Evolutionary conservation across 2,888 invertebrate species (phyloP).

Genomic region (Drosophila leonis): DNA sequence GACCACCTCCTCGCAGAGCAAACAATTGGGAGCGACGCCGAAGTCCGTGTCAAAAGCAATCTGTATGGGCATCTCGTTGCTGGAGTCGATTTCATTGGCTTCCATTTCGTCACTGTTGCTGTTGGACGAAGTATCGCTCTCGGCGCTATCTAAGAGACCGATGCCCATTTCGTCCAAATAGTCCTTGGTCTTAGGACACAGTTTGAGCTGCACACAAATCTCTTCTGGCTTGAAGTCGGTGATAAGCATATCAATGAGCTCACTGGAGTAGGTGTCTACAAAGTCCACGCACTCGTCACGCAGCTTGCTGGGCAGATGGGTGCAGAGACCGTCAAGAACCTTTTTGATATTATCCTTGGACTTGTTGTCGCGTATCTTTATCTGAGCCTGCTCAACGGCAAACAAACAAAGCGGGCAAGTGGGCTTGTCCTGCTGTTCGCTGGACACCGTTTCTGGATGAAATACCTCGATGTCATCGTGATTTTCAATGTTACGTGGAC

Average conservation of each 20-base stretch:
- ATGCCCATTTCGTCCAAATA: slow-evolving; percentile 79
- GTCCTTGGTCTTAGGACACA: slow-evolving; percentile 88
- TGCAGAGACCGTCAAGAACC: slow-evolving; percentile 90
- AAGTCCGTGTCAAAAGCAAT: slow-evolving; percentile 68
- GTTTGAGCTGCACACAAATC: slow-evolving; percentile 91
- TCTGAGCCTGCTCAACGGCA: slow-evolving; percentile 91
- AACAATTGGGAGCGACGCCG: slow-evolving; percentile 75
- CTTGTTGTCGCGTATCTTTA: slow-evolving; percentile 90
- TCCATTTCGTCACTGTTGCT: slow-evolving; percentile 53
- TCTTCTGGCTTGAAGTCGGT: slow-evolving; percentile 91
- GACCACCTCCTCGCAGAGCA: slow-evolving; percentile 82
- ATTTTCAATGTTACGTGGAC: slow-evolving; percentile 86
- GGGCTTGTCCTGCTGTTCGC: slow-evolving; percentile 86
- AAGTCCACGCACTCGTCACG: slow-evolving; percentile 90
- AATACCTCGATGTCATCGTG: slow-evolving; percentile 87
- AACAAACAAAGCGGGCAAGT: slow-evolving; percentile 94
- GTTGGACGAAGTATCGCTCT: slow-evolving; percentile 44
- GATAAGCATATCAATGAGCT: slow-evolving; percentile 91
- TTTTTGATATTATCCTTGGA: slow-evolving; percentile 91
- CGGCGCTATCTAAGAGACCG: slow-evolving; percentile 53
- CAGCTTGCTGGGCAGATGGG: slow-evolving; percentile 88
- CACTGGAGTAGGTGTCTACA: slow-evolving; percentile 91
- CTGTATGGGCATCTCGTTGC: slow-evolving; percentile 79
- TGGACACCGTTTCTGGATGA: slow-evolving; percentile 77
- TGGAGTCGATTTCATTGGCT: slow-evolving; percentile 69